Evolutionary conservation across 1,140 invertebrate genomes (phyloP), one percentile per base, ranked within the genome.

Genomic region (Pectinophora gossypiella): DNA sequence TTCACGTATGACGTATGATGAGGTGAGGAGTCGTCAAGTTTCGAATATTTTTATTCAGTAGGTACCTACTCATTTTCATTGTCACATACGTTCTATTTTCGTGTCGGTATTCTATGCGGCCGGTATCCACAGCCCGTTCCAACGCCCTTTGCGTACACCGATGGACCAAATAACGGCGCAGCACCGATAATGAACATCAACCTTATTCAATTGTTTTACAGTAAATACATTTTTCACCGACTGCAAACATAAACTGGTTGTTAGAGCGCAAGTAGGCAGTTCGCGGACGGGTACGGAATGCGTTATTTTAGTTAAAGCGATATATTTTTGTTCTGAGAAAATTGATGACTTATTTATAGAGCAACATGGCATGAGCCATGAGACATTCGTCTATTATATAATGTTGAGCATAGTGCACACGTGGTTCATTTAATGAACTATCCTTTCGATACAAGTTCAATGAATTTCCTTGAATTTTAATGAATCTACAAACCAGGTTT

Each of bases 381-480:
- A n/a, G n/a, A n/a, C n/a, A n/a, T n/a, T n/a, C n/a, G n/a, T n/a
- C n/a, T n/a, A n/a, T n/a, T n/a, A n/a, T n/a, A n/a, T n/a, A n/a
- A n/a, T n/a, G n/a, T n/a, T n/a, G n/a, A n/a, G n/a, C n/a, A n/a
- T n/a, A n/a, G n/a, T n/a, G n/a, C n/a, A n/a, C n/a, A n/a, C n/a
- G n/a, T n/a, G n/a, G n/a, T n/a, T n/a, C n/a, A n/a, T 23, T 23
- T 23, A 4, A 23, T 23, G 10, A 5, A 4, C 22, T 23, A 23
- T 23, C 4, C 4, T 23, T 23, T 23, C 4, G 4, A 4, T 23
- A 5, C 3, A 62, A 62, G 71, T 74, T 77, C 74, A 76, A 58
- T 60, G 71, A 57, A 64, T 74, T 59, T 65, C 64, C 61, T 70
- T 70, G 67, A 70, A 72, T 75, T 66, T 63, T 64, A 72, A 72